These are phyloP conservation scores for Corvus moneduloides DNA, from an alignment of 2,113 vertebrate genomes.

Conservation along the genomic window DNA sequence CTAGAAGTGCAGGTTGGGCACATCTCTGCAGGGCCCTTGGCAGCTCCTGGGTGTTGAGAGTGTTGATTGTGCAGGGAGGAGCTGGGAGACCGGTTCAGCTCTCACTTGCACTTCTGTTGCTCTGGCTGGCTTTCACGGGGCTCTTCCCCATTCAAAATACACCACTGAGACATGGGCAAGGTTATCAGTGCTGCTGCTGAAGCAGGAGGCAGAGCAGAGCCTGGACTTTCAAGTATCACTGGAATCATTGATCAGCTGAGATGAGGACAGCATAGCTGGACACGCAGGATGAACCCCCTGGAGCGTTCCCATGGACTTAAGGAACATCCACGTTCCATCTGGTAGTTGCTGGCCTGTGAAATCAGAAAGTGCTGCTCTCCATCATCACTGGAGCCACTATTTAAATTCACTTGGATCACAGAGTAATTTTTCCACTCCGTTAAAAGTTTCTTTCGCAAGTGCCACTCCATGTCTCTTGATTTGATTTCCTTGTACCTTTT, in stretches of 20 bases:
- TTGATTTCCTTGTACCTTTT: slow-evolving; percentile 72
- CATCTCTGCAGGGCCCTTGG: background rate
- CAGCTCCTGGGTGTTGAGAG: background rate
- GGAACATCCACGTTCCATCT: background rate
- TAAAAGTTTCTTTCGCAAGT: slow-evolving; percentile 54
- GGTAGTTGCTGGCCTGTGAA: background rate
- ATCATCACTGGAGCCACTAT: background rate
- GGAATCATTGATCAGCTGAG: background rate
- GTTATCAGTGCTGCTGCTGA: background rate
- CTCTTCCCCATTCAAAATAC: background rate
- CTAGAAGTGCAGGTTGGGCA: background rate
- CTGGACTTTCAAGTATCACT: background rate
- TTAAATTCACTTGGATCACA: slow-evolving; percentile 45
- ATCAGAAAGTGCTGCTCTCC: background rate
- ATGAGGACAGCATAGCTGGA: background rate
- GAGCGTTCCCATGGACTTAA: background rate
- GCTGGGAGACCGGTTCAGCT: background rate
- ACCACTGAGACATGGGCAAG: background rate
- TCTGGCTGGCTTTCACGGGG: background rate
- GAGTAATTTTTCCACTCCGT: slow-evolving; percentile 53
- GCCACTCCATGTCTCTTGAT: slow-evolving; percentile 69
- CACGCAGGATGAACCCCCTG: fast-evolving
- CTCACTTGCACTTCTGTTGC: background rate
- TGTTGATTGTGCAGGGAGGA: background rate
- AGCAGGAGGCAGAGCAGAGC: background rate